Base-by-base conservation (phyloP, 2,113 vertebrate genomes). In the Recurvirostra avosetta region DNA sequence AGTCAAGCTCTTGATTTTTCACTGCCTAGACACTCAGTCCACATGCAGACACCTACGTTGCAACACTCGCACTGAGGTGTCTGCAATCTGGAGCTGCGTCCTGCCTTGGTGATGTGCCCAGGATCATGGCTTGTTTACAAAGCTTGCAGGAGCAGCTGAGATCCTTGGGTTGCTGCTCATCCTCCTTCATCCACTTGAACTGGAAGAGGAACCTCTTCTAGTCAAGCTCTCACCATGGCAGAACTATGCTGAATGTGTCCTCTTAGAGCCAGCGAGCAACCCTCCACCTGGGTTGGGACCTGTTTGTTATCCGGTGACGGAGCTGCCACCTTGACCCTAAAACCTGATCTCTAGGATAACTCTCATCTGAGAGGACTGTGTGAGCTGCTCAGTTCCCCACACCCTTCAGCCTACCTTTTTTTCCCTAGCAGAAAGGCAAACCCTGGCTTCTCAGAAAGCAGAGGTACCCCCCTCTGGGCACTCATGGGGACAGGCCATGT, bases 1-100 rank as follows among this genome's bases (percentile, higher is more conserved):
- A 96, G 70, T 91, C 70, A 91, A 94, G 62, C 66, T 90, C 87
- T 85, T 93, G 81, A 82, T 94, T 97, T 94, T 96, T 90, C 87
- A 94, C 94, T 93, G 89, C 92, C 93, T 91, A 95, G 94, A 97
- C 94, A 96, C 58, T 27, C 81, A 78, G 80, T 92, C 91, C 93
- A 75, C 84, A 82, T 72, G 65, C 80, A 94, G 92, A 95, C 90
- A 94, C 93, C 92, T 93, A 94, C 77, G 6, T 3, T 52, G 52
- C 4, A 3, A 90, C 84, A 91, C 49, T 92, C 3, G 0, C 36
- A 32, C 1, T 76, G 91, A 91, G 66, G 77, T 76, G 84, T 93
- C 92, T 91, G 87, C 74, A 93, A 15, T 78, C 84, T 10, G 9
- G 40, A 87, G 73, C 74, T 53, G 61, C 3, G 7, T 76, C 66